These are phyloP conservation scores for Ophiothrix spiculata DNA, from an alignment of 35 echinoderm and acorn worm species.

Conservation along the genomic window DNA sequence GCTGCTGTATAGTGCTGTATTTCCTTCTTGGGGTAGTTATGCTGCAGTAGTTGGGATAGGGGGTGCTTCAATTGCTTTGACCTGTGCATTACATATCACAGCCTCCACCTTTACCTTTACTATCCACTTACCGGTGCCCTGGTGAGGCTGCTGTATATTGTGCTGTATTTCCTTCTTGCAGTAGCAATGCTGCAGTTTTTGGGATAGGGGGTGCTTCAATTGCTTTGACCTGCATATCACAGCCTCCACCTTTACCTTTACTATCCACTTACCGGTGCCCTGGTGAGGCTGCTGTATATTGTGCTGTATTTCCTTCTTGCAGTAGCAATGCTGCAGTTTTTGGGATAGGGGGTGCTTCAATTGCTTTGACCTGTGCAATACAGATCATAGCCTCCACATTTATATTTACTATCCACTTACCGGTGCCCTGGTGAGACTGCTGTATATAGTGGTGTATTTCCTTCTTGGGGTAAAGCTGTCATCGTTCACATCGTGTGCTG, in stretches of 20 bases:
- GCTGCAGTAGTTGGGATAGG: too few species aligned
- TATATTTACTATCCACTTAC: constrained; percentile 61
- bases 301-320: constrained; percentile 56
- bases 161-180: constrained; percentile 42
- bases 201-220: too few species aligned
- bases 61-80: too few species aligned
- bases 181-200: constrained; percentile 15
- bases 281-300: constrained; percentile 56
- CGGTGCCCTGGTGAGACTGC: constrained; percentile 48
- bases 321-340: constrained; percentile 24
- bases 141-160: constrained; percentile 37
- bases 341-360: too few species aligned
- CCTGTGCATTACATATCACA: too few species aligned
- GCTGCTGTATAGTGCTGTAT: too few species aligned
- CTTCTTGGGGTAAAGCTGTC: constrained; percentile 22
- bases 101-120: too few species aligned
- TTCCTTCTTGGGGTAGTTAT: constrained; percentile 58
- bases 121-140: constrained; percentile 54
- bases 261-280: constrained; percentile 47
- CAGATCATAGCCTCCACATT: constrained; percentile 63
- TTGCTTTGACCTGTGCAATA: constrained; percentile 66
- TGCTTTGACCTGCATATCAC: constrained; percentile 75
- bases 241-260: constrained; percentile 61
- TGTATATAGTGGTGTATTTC: constrained; percentile 56
- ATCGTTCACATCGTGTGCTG: background rate